Conservation (phyloP, 2,113 vertebrate genomes). For the Lampris incognitus region DNA sequence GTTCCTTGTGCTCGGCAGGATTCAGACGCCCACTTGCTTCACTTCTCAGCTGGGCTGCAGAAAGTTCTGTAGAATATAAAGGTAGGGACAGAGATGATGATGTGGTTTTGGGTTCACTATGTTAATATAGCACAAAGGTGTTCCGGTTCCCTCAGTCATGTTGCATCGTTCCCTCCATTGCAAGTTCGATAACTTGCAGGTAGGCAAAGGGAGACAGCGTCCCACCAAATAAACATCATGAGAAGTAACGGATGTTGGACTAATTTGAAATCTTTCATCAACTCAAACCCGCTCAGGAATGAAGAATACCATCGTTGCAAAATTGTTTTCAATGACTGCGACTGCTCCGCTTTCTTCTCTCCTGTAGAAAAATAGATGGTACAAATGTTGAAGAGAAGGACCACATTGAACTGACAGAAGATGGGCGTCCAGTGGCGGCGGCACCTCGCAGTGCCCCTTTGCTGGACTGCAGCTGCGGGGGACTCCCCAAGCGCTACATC, state of each 20-base stretch:
- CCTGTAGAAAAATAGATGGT: slow-evolving; percentile 90
- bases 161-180: background rate
- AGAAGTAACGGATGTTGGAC: background rate
- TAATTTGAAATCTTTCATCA: no score
- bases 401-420: slow-evolving; percentile 89
- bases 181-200: background rate
- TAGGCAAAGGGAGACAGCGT: background rate
- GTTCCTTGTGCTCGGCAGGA: slow-evolving; percentile 23
- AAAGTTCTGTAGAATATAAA: background rate
- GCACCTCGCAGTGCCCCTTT: slow-evolving; percentile 46
- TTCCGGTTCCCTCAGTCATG: background rate
- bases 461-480: slow-evolving; percentile 89
- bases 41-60: background rate
- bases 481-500: slow-evolving; percentile 96
- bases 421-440: slow-evolving; percentile 84
- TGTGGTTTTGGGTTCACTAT: no score
- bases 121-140: background rate
- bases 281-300: no score
- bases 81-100: background rate
- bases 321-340: no score
- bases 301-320: no score
- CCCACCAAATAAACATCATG: no score
- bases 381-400: slow-evolving; percentile 85
- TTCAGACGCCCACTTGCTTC: slow-evolving; percentile 2
- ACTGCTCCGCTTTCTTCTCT: background rate